Percentiles rank a stretch among this genome's conserved stretches.
phyloP scores from a whole-genome alignment of 2,888 invertebrate species.

The Scaptomyza tumidula region DNA sequence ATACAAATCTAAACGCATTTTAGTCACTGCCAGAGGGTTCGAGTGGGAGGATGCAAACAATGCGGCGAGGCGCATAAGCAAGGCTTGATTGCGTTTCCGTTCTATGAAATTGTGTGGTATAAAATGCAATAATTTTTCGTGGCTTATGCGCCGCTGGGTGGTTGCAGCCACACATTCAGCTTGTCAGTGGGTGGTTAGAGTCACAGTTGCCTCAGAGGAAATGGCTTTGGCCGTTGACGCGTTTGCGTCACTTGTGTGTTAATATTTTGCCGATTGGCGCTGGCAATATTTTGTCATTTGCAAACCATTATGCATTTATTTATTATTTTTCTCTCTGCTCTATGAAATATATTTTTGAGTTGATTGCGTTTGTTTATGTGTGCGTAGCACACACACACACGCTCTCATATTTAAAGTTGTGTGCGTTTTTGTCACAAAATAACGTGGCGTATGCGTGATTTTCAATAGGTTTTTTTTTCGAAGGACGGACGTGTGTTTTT shows the following conservation, averaged over 20 bases:
- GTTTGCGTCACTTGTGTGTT: constrained; percentile 55
- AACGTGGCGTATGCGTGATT: constrained; percentile 61
- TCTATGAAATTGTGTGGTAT: constrained; percentile 76
- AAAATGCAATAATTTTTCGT: constrained; percentile 76
- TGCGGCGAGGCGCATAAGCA: constrained; percentile 63
- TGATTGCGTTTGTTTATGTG: constrained; percentile 65
- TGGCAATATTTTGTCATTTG: constrained; percentile 80
- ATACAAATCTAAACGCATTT: constrained; percentile 68
- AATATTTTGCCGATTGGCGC: constrained; percentile 77
- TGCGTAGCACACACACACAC: constrained; percentile 1
- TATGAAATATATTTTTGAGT: constrained; percentile 52
- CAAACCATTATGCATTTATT: constrained; percentile 78
- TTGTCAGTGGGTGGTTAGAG: not conserved
- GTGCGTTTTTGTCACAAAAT: constrained; percentile 18
- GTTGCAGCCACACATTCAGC: constrained; percentile 1
- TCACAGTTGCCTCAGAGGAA: constrained; percentile 14
- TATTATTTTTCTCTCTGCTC: constrained; percentile 65
- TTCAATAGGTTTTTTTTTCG: constrained; percentile 54
- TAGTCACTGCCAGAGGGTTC: constrained; percentile 50
- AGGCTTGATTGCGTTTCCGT: constrained; percentile 80
- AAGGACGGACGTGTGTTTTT: constrained; percentile 60
- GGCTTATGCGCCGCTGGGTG: constrained; percentile 52
- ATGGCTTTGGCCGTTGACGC: constrained; percentile 29
- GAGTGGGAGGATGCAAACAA: constrained; percentile 49
- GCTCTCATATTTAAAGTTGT: not conserved